These are phyloP conservation scores for Meriones psammophilus DNA, from an alignment of 2,797 vertebrate genomes.

Conservation along the genomic window DNA sequence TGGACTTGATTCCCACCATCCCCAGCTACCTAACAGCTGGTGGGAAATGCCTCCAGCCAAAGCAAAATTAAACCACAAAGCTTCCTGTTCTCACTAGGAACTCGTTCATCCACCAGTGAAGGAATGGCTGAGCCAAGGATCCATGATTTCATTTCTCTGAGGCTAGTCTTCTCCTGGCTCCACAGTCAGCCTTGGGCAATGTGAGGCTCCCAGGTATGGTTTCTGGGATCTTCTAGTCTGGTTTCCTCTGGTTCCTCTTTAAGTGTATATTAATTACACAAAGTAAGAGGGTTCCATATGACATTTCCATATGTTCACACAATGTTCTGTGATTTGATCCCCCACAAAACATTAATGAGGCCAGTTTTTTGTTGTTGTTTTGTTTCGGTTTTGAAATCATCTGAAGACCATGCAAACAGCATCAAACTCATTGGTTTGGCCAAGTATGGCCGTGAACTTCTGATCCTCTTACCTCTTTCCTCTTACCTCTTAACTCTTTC, in stretches of 20 bases:
- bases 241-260: not conserved
- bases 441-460: not conserved
- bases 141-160: not conserved
- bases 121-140: not conserved
- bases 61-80: not conserved
- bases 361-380: not conserved
- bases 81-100: not conserved
- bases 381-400: not conserved
- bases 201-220: not conserved
- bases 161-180: not conserved
- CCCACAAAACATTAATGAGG: not conserved
- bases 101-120: not conserved
- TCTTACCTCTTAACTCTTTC: not conserved
- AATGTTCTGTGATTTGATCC: not conserved
- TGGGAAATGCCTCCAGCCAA: not conserved
- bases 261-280: not conserved
- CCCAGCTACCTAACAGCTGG: too few species aligned
- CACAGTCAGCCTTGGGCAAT: not conserved
- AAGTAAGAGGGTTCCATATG: not conserved
- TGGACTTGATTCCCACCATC: not conserved
- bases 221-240: not conserved
- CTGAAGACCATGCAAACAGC: not conserved
- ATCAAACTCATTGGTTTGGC: not conserved
- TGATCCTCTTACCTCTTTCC: not conserved
- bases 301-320: not conserved